Evolutionary conservation across 2,113 vertebrate genomes (phyloP), one percentile per base, ranked within the genome.

Genomic region (Asarcornis scutulata): DNA sequence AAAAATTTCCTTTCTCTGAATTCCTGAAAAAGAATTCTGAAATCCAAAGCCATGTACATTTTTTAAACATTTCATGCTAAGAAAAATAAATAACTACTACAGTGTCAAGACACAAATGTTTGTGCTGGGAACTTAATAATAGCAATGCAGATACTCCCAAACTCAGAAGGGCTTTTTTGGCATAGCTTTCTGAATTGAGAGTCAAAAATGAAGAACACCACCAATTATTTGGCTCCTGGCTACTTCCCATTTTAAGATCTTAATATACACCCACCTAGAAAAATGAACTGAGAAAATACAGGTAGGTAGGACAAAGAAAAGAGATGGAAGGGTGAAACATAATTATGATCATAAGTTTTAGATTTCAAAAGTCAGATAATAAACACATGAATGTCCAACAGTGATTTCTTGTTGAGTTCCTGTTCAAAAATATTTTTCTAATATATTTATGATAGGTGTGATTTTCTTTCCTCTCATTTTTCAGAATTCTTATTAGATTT

Each of bases 171-270:
- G 4, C 22, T 32, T 7, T 17, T 82, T 69, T 66, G 27, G 55
- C 80, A 38, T 32, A 42, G 63, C n/a, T 92, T 89, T 96, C 89
- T 76, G 81, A 97, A 94, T 60, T 79, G 55, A 73, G 58, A 86
- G 44, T 85, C 63, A 83, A 86, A 81, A 69, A 91, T 29, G 66
- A 75, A 83, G 85, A 86, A 13, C 10, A 15, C 8, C 21, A 77
- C 4, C 26, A 86, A 18, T 14, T 27, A 31, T 78, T 88, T 66
- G 83, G 20, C 20, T 48, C 46, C 46, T 48, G 46, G 26, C 36
- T 82, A 9, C 31, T 91, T 86, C 77, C 74, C 12, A 11, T 53
- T 76, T 55, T 79, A 82, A 48, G 8, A 18, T 29, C 26, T 50
- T 38, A 82, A 44, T 46, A 67, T 18, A 38, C 21, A 16, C 1